These are phyloP conservation scores for Lymantria dispar DNA, from an alignment of 2,888 invertebrate species.

Conservation along the genomic window DNA sequence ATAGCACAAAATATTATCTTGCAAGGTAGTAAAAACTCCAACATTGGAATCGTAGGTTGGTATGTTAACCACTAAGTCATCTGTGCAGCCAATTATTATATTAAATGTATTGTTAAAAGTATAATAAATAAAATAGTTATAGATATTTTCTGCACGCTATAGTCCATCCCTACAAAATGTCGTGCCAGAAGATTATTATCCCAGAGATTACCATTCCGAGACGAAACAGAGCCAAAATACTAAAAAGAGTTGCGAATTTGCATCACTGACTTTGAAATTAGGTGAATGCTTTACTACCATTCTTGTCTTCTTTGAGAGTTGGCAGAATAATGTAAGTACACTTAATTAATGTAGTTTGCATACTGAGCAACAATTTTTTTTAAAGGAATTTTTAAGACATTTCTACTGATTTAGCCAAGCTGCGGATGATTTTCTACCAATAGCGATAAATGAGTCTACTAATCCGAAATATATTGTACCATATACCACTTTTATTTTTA, in stretches of 20 bases:
- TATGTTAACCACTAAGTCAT: too few relatives aligned
- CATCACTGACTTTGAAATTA: constrained; percentile 22
- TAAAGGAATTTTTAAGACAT: too few relatives aligned
- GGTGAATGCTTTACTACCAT: constrained; percentile 14
- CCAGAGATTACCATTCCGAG: constrained; percentile 44
- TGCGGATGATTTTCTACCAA: too few relatives aligned
- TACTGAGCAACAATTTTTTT: too few relatives aligned
- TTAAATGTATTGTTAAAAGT: background rate
- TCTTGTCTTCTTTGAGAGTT: background rate
- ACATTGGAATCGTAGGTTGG: too few relatives aligned
- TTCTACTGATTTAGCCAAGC: too few relatives aligned
- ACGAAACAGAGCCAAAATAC: constrained; percentile 42
- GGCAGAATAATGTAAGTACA: background rate
- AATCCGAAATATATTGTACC: too few relatives aligned
- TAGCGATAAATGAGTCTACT: too few relatives aligned
- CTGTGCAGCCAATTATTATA: too few relatives aligned
- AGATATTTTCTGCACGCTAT: background rate
- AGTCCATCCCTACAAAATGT: constrained; percentile 27
- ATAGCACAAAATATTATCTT: too few relatives aligned
- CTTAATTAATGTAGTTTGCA: background rate
- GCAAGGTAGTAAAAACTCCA: too few relatives aligned
- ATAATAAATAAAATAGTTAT: background rate
- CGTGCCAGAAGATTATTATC: constrained; percentile 47
- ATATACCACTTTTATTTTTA: too few relatives aligned
- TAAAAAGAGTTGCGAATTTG: constrained; percentile 45